These are phyloP conservation scores for Ochropleura plecta DNA, from an alignment of 2,888 invertebrate genomes.

Conservation along the genomic window DNA sequence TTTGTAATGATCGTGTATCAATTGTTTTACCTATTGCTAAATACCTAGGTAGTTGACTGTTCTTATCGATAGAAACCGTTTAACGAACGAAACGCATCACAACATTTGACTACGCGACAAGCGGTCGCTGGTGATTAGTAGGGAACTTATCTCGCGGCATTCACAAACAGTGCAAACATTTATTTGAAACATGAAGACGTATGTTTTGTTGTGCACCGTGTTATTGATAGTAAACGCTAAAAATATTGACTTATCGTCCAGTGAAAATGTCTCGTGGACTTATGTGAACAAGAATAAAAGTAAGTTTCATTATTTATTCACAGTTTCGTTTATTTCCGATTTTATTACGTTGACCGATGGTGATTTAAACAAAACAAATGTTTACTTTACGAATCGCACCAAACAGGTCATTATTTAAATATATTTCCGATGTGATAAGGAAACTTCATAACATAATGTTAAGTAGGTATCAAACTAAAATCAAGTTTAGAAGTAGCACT, in stretches of 20 bases:
- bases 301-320: constrained; percentile 73
- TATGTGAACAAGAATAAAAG: constrained; percentile 83
- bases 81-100: constrained; percentile 52
- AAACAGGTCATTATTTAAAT: constrained; percentile 33
- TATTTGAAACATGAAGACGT: constrained; percentile 61
- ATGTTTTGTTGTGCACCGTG: constrained; percentile 50
- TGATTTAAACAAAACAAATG: constrained; percentile 2
- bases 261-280: constrained; percentile 73
- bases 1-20: constrained; percentile 31
- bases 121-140: constrained; percentile 51
- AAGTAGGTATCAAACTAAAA: neutral
- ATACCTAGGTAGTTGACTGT: constrained; percentile 26
- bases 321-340: constrained; percentile 9
- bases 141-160: constrained; percentile 40
- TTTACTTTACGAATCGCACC: constrained; percentile 15
- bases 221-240: constrained; percentile 55
- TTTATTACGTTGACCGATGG: constrained; percentile 1
- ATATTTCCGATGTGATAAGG: constrained; percentile 35
- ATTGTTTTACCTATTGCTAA: constrained; percentile 14
- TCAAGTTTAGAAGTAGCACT: neutral
- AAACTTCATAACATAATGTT: constrained; percentile 8
- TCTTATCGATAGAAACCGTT: constrained; percentile 56
- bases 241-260: constrained; percentile 62
- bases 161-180: constrained; percentile 52
- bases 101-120: constrained; percentile 34